Conservation (phyloP, 2,113 vertebrate species). For the Choloepus hoffmanni region DNA sequence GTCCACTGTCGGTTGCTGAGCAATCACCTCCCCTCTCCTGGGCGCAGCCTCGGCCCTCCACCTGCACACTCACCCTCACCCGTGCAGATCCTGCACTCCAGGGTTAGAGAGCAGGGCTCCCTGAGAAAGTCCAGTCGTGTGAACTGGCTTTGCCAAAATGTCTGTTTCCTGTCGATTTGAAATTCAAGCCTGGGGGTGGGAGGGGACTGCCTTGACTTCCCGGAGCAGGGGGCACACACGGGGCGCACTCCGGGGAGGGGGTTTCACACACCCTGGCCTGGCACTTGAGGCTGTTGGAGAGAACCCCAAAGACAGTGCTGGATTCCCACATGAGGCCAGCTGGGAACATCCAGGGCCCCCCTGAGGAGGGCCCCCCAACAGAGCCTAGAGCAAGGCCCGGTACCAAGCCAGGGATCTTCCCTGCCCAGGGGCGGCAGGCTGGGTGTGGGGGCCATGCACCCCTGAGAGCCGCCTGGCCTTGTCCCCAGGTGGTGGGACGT, state of each 20-base stretch:
- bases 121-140: fast-evolving
- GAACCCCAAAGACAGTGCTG: too few relatives aligned
- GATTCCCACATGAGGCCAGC: too few relatives aligned
- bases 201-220: neutral
- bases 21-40: neutral
- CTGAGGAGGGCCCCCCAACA: too few relatives aligned
- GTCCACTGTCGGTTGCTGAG: neutral
- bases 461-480: too few relatives aligned
- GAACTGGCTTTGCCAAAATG: neutral
- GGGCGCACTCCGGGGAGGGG: fast-evolving
- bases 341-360: too few relatives aligned
- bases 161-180: neutral
- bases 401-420: too few relatives aligned
- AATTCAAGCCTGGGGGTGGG: neutral
- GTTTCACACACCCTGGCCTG: too few relatives aligned
- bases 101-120: neutral
- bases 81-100: fast-evolving
- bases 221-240: fast-evolving
- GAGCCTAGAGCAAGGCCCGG: too few relatives aligned
- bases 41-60: neutral
- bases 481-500: neutral
- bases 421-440: neutral
- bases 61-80: too few relatives aligned
- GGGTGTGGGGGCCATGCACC: neutral
- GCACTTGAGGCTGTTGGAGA: too few relatives aligned